Evolutionary conservation across 2,888 invertebrate genomes (phyloP).

Genomic region (Kryphioiulus occultus): DNA sequence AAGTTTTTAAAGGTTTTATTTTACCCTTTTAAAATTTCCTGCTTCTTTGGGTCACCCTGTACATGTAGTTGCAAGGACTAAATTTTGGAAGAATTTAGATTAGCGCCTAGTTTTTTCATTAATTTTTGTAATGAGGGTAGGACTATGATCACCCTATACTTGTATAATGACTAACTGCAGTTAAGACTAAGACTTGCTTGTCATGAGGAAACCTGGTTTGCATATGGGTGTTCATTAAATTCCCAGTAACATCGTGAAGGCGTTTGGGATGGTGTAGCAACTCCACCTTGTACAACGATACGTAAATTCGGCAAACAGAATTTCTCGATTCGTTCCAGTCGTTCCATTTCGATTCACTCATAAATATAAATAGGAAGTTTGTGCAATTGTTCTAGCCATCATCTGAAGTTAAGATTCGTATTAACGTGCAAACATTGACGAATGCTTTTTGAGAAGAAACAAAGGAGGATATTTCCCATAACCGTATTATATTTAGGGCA

Average conservation of each 20-base stretch:
- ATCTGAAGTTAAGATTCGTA: not conserved
- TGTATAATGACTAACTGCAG: too few species aligned
- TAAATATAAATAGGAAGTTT: not conserved
- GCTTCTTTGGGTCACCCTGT: too few species aligned
- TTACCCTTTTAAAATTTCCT: too few species aligned
- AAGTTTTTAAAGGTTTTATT: too few species aligned
- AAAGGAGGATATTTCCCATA: not conserved
- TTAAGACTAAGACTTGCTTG: too few species aligned
- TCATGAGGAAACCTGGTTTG: not conserved
- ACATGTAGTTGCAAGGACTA: too few species aligned
- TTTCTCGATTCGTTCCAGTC: not conserved
- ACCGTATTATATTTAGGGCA: not conserved
- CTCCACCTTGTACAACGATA: not conserved
- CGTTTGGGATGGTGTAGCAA: not conserved
- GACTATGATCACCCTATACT: too few species aligned
- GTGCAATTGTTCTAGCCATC: not conserved
- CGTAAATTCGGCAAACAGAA: not conserved
- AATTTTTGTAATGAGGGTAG: too few species aligned
- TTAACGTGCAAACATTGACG: not conserved
- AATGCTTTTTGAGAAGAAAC: constrained; percentile 6
- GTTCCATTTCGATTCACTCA: not conserved
- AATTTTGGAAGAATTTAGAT: too few species aligned
- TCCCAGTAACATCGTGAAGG: not conserved
- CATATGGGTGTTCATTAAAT: not conserved
- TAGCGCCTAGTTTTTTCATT: too few species aligned